Conservation (phyloP, 1,140 invertebrate genomes). For the Bombus superbus region DNA sequence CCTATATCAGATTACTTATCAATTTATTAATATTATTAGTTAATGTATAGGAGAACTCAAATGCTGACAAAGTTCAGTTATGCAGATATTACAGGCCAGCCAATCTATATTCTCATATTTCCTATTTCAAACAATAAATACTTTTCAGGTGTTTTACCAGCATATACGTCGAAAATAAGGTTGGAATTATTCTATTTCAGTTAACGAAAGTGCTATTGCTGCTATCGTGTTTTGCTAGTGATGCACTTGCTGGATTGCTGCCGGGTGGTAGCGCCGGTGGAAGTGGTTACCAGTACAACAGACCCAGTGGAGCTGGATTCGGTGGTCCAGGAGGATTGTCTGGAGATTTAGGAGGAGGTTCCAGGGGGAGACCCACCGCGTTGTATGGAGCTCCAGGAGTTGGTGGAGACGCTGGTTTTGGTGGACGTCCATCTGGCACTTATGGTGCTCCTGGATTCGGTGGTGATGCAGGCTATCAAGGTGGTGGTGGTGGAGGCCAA, state of each 20-base stretch:
- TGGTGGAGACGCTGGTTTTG: conserved; percentile 48
- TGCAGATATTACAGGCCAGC: no score
- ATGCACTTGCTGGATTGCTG: conserved; percentile 72
- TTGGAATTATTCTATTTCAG: conserved; percentile 56
- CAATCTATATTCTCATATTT: no score
- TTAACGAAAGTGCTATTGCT: conserved; percentile 70
- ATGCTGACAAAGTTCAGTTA: no score
- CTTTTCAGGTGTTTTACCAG: not conserved
- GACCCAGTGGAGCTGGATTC: conserved; percentile 56
- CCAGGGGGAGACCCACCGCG: conserved; percentile 34
- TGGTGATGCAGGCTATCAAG: conserved; percentile 54
- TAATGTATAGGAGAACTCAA: no score
- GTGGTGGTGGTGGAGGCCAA: conserved; percentile 56
- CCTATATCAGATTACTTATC: not conserved
- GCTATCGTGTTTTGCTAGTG: conserved; percentile 68
- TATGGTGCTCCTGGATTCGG: conserved; percentile 46
- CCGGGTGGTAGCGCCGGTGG: conserved; percentile 66
- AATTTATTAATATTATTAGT: no score
- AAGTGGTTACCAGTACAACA: conserved; percentile 78
- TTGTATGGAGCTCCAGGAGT: conserved; percentile 57
- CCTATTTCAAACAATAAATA: not conserved
- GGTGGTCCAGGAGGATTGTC: conserved; percentile 36
- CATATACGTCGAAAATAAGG: no score
- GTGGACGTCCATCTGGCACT: conserved; percentile 25
- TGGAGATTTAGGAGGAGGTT: conserved; percentile 38